Conservation (phyloP, 2,888 invertebrate species). For the Herminia tarsipennalis region DNA sequence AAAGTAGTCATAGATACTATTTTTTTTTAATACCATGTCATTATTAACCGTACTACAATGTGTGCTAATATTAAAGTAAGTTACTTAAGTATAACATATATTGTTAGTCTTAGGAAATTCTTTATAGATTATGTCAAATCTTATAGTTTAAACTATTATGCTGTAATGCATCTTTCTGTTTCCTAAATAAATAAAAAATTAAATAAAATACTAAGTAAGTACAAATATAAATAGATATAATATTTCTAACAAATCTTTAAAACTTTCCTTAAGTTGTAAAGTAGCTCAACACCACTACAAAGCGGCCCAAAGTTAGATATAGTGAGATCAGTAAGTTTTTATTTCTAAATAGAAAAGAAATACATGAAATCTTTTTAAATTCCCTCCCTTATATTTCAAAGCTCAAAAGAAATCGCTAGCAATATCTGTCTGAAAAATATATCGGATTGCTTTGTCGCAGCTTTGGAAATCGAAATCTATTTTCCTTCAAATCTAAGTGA, state of each 20-base stretch:
- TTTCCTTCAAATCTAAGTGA: conserved; percentile 86
- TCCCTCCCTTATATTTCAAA: conserved; percentile 84
- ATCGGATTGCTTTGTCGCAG: conserved; percentile 86
- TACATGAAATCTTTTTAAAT: conserved; percentile 74
- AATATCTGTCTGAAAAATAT: conserved; percentile 86
- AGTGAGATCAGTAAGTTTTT: conserved; percentile 37
- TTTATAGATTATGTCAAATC: no score
- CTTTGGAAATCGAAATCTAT: conserved; percentile 86
- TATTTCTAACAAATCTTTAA: conserved; percentile 34
- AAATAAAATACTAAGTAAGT: conserved; percentile 6
- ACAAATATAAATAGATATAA: conserved; percentile 25
- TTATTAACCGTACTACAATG: no score
- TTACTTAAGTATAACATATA: no score
- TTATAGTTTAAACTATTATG: no score
- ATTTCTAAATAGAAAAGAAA: conserved; percentile 62
- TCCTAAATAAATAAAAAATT: no score
- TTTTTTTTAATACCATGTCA: no score
- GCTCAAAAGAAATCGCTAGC: conserved; percentile 86
- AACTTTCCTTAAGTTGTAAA: conserved; percentile 43
- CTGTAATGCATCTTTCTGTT: no score
- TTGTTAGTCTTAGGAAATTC: no score
- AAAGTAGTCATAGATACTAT: no score
- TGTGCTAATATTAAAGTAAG: no score
- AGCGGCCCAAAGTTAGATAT: conserved; percentile 26
- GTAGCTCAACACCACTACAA: conserved; percentile 9